These are phyloP conservation scores for Epistrophella euchroma DNA, from an alignment of 2,888 invertebrate species.

Conservation along the genomic window DNA sequence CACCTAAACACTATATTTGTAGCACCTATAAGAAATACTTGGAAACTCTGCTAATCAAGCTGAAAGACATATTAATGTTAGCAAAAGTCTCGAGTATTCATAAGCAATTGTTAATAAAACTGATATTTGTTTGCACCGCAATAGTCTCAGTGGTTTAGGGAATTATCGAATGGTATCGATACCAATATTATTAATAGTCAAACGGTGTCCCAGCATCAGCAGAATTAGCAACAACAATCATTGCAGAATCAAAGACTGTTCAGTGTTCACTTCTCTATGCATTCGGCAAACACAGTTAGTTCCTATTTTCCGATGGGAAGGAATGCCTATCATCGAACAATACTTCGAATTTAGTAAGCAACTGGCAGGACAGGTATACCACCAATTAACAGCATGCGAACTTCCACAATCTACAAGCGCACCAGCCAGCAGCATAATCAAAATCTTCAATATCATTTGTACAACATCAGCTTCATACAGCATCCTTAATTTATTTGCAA, in stretches of 20 bases:
- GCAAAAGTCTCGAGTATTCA: constrained; percentile 32
- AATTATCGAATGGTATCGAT: constrained; percentile 53
- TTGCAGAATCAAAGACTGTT: constrained; percentile 78
- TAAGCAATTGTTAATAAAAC: constrained; percentile 22
- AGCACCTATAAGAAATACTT: too few relatives aligned
- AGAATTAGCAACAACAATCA: constrained; percentile 78
- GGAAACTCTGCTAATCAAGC: too few relatives aligned
- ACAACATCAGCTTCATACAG: constrained; percentile 62
- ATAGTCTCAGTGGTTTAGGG: constrained; percentile 53
- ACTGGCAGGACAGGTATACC: constrained; percentile 38
- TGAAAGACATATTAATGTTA: too few relatives aligned
- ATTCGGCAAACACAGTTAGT: constrained; percentile 81
- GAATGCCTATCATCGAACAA: constrained; percentile 43
- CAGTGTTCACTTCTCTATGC: constrained; percentile 80
- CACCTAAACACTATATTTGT: too few relatives aligned
- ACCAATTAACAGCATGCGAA: constrained; percentile 76
- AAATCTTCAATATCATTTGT: constrained; percentile 64
- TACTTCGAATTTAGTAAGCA: constrained; percentile 48
- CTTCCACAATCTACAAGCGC: constrained; percentile 60
- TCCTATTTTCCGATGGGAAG: constrained; percentile 72
- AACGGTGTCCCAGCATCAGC: constrained; percentile 78
- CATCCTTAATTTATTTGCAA: constrained; percentile 63
- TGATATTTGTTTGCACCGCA: constrained; percentile 49
- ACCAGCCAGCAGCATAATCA: constrained; percentile 73
- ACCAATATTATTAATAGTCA: constrained; percentile 50